A percentile compares a stretch with the other conserved stretches of the same genome.
Conservation (phyloP, 1,140 invertebrate genomes). For the Drosophila pallidifrons region DNA sequence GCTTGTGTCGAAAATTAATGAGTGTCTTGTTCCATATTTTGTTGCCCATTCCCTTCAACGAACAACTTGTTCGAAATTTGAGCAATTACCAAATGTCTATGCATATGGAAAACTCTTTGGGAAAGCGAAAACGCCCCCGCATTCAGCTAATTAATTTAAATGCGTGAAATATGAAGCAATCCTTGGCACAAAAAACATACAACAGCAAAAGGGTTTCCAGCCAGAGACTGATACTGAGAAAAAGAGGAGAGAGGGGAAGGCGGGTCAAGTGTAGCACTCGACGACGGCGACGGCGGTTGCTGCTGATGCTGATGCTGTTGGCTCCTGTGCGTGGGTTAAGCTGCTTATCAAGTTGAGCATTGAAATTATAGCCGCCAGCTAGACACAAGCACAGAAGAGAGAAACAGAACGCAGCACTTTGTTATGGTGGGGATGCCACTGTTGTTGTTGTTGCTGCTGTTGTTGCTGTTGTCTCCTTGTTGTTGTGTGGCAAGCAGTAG, state of each 20-base stretch:
- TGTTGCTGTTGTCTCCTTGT: constrained; percentile 42
- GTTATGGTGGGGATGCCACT: constrained; percentile 60
- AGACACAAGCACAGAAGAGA: constrained; percentile 69
- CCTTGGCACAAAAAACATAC: constrained; percentile 48
- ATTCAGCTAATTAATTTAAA: constrained; percentile 73
- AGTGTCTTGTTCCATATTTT: constrained; percentile 3
- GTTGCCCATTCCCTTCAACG: background rate
- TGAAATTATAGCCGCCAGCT: constrained; percentile 82
- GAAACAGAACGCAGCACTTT: constrained; percentile 71
- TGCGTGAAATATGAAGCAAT: constrained; percentile 74
- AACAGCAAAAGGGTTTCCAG: constrained; percentile 47
- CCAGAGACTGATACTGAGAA: background rate
- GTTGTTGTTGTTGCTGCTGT: constrained; percentile 29
- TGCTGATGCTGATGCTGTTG: constrained; percentile 14
- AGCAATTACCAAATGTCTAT: constrained; percentile 15
- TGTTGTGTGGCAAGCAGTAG: constrained; percentile 28
- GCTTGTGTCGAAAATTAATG: background rate
- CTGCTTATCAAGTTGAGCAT: constrained; percentile 83
- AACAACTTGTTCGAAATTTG: constrained; percentile 7
- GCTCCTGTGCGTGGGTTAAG: constrained; percentile 69
- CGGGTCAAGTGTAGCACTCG: constrained; percentile 57
- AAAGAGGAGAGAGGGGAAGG: background rate
- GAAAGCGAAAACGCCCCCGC: constrained; percentile 12
- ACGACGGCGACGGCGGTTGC: constrained; percentile 21
- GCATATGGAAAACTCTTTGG: constrained; percentile 21